phyloP scores from a whole-genome alignment of 2,888 invertebrate genomes.

The Abrostola triplasia region DNA sequence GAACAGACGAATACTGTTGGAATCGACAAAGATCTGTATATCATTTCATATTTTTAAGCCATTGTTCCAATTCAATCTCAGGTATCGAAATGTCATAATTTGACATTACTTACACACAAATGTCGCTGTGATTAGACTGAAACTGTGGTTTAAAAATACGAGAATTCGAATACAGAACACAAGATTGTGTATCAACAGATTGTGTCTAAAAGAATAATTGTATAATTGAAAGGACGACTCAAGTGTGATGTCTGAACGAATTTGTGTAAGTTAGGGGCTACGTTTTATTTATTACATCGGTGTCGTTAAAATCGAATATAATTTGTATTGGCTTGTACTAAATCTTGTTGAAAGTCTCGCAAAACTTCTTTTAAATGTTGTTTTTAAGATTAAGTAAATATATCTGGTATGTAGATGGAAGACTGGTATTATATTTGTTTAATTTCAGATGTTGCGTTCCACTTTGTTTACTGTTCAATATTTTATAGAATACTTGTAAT shows the following conservation, averaged over 20 bases:
- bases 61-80: too few relatives aligned
- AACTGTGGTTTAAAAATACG: too few relatives aligned
- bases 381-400: constrained; percentile 23
- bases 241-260: constrained; percentile 5
- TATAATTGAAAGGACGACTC: constrained; percentile 2
- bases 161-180: not conserved
- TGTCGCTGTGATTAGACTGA: too few relatives aligned
- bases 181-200: constrained; percentile 1
- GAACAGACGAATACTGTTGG: not conserved
- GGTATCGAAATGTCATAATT: too few relatives aligned
- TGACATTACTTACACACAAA: too few relatives aligned
- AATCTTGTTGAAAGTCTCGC: constrained; percentile 27
- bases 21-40: not conserved
- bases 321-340: constrained; percentile 8
- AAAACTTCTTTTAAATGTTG: constrained; percentile 31
- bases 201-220: not conserved
- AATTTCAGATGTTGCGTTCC: constrained; percentile 24
- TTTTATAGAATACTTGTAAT: not conserved
- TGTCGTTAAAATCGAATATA: constrained; percentile 14
- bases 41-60: not conserved
- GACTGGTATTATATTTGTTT: constrained; percentile 34
- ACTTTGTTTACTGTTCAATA: constrained; percentile 10
- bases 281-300: constrained; percentile 19
- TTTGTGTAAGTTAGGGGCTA: constrained; percentile 4
- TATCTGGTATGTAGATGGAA: constrained; percentile 48